Percentiles rank a stretch among this genome's conserved stretches.
Conservation (phyloP, 2,113 vertebrate species). For the Sander vitreus region DNA sequence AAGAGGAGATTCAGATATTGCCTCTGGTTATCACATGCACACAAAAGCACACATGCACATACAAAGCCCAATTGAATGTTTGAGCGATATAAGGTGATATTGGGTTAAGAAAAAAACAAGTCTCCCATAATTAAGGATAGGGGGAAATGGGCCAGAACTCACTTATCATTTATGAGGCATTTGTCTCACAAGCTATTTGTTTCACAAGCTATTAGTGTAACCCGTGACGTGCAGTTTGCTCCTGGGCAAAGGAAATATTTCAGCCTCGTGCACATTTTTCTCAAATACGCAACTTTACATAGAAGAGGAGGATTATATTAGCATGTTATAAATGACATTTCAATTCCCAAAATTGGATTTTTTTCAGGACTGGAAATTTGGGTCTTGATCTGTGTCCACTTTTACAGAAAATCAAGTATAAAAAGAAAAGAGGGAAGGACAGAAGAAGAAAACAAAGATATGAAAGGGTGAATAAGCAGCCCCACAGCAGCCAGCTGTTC, state of each 20-base stretch:
- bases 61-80: neutral
- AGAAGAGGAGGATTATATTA: constrained; percentile 6
- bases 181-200: constrained; percentile 41
- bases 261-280: neutral
- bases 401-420: constrained; percentile 24
- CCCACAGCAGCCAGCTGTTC: constrained; percentile 74
- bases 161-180: constrained; percentile 38
- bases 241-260: neutral
- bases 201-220: constrained; percentile 31
- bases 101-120: constrained; percentile 1
- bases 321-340: constrained; percentile 6
- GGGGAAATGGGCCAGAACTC: constrained; percentile 12
- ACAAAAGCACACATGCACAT: neutral
- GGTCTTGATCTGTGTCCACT: constrained; percentile 47
- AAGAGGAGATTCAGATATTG: constrained; percentile 44
- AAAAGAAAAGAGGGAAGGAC: constrained; percentile 3
- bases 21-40: constrained; percentile 27
- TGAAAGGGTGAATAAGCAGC: constrained; percentile 65
- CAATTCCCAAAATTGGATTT: neutral
- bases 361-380: constrained; percentile 26
- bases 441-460: constrained; percentile 20
- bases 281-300: neutral
- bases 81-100: constrained; percentile 37
- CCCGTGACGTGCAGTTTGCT: constrained; percentile 23
- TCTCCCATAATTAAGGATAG: constrained; percentile 28